A percentile compares a stretch with the other conserved stretches of the same genome.
Evolutionary conservation across 2,113 vertebrate species (phyloP).

Genomic region (Cynopterus brachyotis): DNA sequence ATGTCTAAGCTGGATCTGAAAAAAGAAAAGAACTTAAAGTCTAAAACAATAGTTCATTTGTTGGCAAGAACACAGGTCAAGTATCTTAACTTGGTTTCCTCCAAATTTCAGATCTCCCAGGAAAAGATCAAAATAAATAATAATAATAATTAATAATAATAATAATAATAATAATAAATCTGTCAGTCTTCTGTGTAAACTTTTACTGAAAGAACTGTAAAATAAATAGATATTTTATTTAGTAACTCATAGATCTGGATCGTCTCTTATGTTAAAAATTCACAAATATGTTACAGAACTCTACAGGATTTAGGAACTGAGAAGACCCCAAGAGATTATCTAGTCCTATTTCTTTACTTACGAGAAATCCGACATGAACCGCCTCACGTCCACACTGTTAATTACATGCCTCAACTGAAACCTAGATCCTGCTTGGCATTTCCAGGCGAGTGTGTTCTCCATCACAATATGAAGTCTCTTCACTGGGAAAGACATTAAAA

Average conservation of each 20-base stretch:
- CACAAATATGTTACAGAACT: neutral
- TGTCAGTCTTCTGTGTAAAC: neutral
- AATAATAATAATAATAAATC: neutral
- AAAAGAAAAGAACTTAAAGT: constrained; percentile 47
- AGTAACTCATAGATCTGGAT: neutral
- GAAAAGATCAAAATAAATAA: neutral
- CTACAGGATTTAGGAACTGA: neutral
- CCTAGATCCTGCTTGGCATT: neutral
- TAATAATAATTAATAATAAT: no score
- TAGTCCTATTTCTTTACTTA: neutral
- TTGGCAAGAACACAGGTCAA: neutral
- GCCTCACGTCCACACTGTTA: neutral
- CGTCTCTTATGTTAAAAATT: neutral
- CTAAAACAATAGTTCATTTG: constrained; percentile 14
- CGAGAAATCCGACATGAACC: neutral
- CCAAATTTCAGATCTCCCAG: neutral
- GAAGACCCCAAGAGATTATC: neutral
- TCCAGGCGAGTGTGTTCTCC: neutral
- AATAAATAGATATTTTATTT: neutral
- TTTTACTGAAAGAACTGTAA: neutral
- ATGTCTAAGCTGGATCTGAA: constrained; percentile 28
- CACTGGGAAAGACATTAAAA: neutral
- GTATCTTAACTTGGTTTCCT: neutral
- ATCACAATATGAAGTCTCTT: neutral
- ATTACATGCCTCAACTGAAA: neutral